Percentiles rank a stretch among this genome's conserved stretches.
phyloP scores from a whole-genome alignment of 92 coral and sea anemone species.

The Phenganax marumi region DNA sequence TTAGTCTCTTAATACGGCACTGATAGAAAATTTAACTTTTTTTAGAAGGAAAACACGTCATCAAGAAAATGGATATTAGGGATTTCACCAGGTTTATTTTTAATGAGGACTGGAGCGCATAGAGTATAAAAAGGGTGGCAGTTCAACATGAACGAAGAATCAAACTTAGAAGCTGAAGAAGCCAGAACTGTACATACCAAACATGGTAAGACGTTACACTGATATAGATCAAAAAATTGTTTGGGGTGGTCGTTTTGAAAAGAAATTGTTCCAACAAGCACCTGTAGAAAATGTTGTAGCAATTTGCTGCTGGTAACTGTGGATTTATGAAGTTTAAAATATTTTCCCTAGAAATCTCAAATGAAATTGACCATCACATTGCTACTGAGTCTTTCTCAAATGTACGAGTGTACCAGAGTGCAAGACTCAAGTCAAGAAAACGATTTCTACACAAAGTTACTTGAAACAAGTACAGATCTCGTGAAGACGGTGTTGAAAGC shows the following conservation, averaged over 20 bases:
- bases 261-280: too few relatives aligned
- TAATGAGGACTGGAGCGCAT: not conserved
- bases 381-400: not conserved
- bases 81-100: constrained; percentile 2
- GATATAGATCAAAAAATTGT: too few relatives aligned
- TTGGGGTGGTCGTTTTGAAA: too few relatives aligned
- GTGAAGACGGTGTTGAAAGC: not conserved
- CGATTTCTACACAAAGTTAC: not conserved
- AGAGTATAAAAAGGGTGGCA: not conserved
- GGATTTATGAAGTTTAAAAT: not conserved
- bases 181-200: not conserved
- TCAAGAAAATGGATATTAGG: not conserved
- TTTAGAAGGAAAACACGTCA: too few relatives aligned
- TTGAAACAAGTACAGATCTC: not conserved
- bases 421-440: not conserved
- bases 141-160: not conserved
- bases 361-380: not conserved
- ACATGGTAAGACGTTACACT: too few relatives aligned
- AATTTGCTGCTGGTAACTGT: not conserved
- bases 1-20: too few relatives aligned
- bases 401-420: not conserved
- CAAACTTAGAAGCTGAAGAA: not conserved
- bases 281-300: not conserved
- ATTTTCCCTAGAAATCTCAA: not conserved
- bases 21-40: too few relatives aligned